Conservation (phyloP, 2,113 vertebrate species). For the Hoplias malabaricus region DNA sequence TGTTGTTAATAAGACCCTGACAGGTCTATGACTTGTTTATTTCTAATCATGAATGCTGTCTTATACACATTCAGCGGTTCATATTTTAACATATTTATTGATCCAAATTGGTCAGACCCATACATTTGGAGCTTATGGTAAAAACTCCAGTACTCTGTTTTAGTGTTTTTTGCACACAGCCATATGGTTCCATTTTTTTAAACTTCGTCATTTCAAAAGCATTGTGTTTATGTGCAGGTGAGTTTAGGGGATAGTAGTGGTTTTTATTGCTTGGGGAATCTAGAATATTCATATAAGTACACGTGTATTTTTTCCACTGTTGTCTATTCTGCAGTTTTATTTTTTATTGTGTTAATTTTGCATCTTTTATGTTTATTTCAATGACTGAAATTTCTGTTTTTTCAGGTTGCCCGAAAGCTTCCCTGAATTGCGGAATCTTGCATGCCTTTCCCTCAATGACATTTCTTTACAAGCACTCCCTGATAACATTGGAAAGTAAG, state of each 20-base stretch:
- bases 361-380: not conserved
- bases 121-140: not conserved
- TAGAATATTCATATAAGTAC: too few species aligned
- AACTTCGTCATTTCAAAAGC: not conserved
- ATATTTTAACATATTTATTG: constrained; percentile 5
- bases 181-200: not conserved
- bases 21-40: not conserved
- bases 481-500: constrained; percentile 99
- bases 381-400: not conserved
- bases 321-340: too few species aligned
- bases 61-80: not conserved
- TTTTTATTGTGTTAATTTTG: too few species aligned
- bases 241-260: not conserved
- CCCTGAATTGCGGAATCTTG: constrained; percentile 90
- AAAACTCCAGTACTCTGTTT: not conserved
- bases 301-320: not conserved
- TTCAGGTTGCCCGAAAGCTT: constrained; percentile 94
- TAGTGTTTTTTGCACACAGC: not conserved
- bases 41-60: not conserved
- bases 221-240: not conserved
- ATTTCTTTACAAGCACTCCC: constrained; percentile 95
- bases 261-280: not conserved
- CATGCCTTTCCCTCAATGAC: constrained; percentile 97
- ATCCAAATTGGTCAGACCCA: not conserved
- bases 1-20: not conserved